Conservation (phyloP, 2,797 vertebrate species). For the Paramormyrops hopkinsi region DNA sequence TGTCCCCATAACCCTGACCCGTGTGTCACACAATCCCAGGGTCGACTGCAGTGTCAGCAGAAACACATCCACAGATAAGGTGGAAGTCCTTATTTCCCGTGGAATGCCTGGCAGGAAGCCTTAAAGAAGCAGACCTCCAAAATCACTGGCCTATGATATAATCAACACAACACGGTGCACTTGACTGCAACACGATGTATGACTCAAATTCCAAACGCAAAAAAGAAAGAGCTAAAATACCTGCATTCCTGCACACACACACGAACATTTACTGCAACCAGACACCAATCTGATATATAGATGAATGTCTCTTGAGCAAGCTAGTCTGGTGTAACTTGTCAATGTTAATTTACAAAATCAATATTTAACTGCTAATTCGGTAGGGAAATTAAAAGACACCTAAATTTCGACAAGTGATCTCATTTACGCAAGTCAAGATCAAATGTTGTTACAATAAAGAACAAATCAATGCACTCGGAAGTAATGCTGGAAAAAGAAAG, state of each 20-base stretch:
- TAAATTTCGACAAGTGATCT: background rate
- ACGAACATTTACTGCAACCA: background rate
- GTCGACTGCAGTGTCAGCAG: conserved; percentile 22
- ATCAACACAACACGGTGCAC: background rate
- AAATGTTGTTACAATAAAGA: background rate
- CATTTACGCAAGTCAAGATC: background rate
- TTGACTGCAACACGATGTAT: background rate
- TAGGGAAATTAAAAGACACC: background rate
- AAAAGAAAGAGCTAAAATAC: background rate
- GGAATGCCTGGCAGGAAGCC: conserved; percentile 27
- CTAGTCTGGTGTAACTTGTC: background rate
- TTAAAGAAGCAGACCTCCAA: conserved; percentile 18
- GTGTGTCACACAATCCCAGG: background rate
- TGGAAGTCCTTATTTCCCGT: conserved; percentile 24
- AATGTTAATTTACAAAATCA: background rate
- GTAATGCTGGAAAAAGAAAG: background rate
- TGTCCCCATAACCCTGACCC: background rate
- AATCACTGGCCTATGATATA: background rate
- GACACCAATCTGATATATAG: background rate
- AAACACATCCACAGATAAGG: conserved; percentile 18
- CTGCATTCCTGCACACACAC: background rate
- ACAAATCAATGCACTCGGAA: background rate
- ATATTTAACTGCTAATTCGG: background rate
- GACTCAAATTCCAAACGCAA: background rate
- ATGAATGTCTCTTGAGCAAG: conserved; percentile 6